Evolutionary conservation across 2,797 vertebrate species (phyloP), one percentile per base, ranked within the genome.

Genomic region (Fistularia commersonii): DNA sequence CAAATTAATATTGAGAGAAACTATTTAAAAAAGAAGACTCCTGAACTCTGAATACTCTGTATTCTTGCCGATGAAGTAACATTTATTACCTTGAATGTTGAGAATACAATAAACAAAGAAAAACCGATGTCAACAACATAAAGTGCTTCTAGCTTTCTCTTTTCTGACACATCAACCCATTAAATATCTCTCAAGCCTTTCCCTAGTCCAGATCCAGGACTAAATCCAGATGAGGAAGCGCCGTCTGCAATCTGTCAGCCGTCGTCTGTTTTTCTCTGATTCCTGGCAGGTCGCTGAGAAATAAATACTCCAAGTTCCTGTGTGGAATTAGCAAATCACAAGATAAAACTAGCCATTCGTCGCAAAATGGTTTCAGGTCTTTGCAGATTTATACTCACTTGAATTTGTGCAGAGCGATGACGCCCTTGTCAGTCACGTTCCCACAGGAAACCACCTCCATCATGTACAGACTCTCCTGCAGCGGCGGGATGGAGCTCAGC

Each of bases 401-500:
- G 77, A 99, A 88, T 45, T 79, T 87, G 84, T 93, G 87, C 57
- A 99, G 89, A 0, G 93, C 76, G 8, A 95, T 55, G 70, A 99
- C 11, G 43, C 97, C 96, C 68, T 68, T 92, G 54, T 98, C 93
- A 0, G 94, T 95, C 65, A 99, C 85, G 0, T 98, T 96, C 8
- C 97, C 97, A 57, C 97, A 99, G 8, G 95, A 93, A 57, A 95
- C 90, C 33, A 99, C 83, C 83, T 91, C 89, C 89, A 99, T 76
- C 66, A 79, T 82, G 64, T 70, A 75, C 32, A 98, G 34, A 3
- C 87, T 97, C 71, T 84, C 81, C 82, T 92, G 94, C 44, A 99
- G 88, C 7, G 72, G 95, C 74, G 85, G 82, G 0, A 89, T 85
- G 7, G 92, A 80, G 45, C 93, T 91, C 66, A 99, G 79, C 62